Evolutionary conservation across 1,140 invertebrate genomes (phyloP), one percentile per base, ranked within the genome.

Genomic region (Drosophila pseudoobscura): DNA sequence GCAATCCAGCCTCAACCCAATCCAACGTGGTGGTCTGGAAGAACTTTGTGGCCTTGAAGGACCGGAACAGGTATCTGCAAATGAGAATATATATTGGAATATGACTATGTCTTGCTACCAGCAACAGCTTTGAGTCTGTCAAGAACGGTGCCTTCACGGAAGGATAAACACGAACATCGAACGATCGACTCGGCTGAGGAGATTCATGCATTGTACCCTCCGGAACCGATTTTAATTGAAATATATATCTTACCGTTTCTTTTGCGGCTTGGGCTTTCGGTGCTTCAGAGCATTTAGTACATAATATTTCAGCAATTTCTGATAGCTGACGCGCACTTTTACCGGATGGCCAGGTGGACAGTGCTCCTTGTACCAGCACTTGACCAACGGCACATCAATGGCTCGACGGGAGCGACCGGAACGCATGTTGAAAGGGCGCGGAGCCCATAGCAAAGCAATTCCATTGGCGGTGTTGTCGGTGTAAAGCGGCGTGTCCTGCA

Each of bases 41-140:
- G 93, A 99, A 99, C 92, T 99, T 99, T 0, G 99, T 99, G 0
- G 98, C 97, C 92, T 99, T 99, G 93, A 99, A 99, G 0, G 99
- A 99, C 15, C 98, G 94, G 94, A 99, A 99, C 13, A 99, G 92
- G 89, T 99, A 99, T 6, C 90, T 91, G 29, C 6, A 6, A 54
- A 54, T 93, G 93, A 72, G 17, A 70, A 29, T 17, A 6, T 2
- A 6, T 11, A 2, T 17, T 17, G 1, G 17, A 17, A 17, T 11
- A 9, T 11, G 8, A 9, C 7, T 31, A 31, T 8, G 1, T 5
- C 1, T 13, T 13, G 11, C 31, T 35, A 35, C 35, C 13, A 13
- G 11, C 11, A 9, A 9, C 2, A 31, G 20, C 1, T 11, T 39
- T 3, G 0, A 35, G 31, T 35, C 3, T 8, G 8, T 31, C 2